Conservation (phyloP, 2,888 invertebrate genomes). For the Priocnemis perturbator region DNA sequence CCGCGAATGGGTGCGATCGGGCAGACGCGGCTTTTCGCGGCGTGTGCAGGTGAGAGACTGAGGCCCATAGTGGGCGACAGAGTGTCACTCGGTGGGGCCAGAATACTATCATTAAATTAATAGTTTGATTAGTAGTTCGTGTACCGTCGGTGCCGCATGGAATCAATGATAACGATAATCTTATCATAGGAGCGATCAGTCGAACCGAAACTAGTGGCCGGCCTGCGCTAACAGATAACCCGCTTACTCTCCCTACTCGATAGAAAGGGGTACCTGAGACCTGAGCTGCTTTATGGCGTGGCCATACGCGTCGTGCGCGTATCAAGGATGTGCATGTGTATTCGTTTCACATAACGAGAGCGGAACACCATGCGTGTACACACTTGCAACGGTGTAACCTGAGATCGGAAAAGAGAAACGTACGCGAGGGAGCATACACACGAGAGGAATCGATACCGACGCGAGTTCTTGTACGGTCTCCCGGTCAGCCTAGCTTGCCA, state of each 20-base stretch:
- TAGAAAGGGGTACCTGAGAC: too few relatives aligned
- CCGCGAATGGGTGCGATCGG: too few relatives aligned
- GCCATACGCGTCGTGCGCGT: not conserved
- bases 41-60: slow-evolving; percentile 44
- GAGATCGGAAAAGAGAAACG: slow-evolving; percentile 66
- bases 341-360: not conserved
- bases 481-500: slow-evolving; percentile 35
- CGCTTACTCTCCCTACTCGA: too few relatives aligned
- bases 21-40: slow-evolving; percentile 24
- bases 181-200: slow-evolving; percentile 28
- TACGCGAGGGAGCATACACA: slow-evolving; percentile 49
- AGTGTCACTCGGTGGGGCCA: slow-evolving; percentile 23
- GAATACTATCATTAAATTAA: slow-evolving; percentile 29
- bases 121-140: slow-evolving; percentile 7
- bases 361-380: not conserved
- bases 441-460: slow-evolving; percentile 67
- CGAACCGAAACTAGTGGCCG: too few relatives aligned
- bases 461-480: slow-evolving; percentile 70
- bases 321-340: not conserved
- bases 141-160: not conserved
- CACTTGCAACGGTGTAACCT: slow-evolving; percentile 54
- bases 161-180: slow-evolving; percentile 32
- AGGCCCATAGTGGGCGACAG: slow-evolving; percentile 36
- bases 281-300: too few relatives aligned
- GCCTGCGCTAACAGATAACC: too few relatives aligned